Conservation (phyloP, 2,888 invertebrate species). For the Clivina fossor region DNA sequence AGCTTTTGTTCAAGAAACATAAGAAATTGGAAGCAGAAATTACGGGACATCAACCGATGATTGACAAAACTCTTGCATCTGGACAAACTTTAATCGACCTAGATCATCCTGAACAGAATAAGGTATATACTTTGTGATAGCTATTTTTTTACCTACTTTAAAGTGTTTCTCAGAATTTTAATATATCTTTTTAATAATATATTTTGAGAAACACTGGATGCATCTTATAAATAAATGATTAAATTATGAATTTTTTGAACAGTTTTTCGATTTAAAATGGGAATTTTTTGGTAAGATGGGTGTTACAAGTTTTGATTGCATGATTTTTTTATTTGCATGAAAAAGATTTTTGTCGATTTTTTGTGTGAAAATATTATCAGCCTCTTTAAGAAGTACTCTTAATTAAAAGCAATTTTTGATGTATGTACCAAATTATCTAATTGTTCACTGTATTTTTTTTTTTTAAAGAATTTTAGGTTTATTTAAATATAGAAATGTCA, state of each 20-base stretch:
- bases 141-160: no score
- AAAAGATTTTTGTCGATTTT: conserved; percentile 4
- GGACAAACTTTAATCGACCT: conserved; percentile 74
- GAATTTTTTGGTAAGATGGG: conserved; percentile 19
- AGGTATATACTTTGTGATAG: no score
- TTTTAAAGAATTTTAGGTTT: no score
- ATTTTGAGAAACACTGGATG: neutral
- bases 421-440: no score
- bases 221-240: conserved; percentile 6
- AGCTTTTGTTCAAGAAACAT: conserved; percentile 90
- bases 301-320: conserved; percentile 11
- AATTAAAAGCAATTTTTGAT: no score
- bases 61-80: conserved; percentile 79
- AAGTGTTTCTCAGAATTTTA: no score
- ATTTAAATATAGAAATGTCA: no score
- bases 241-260: conserved; percentile 11
- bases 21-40: conserved; percentile 91
- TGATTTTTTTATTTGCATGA: conserved; percentile 9
- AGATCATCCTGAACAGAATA: conserved; percentile 76
- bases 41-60: conserved; percentile 79
- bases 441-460: no score
- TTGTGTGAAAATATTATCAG: conserved; percentile 14
- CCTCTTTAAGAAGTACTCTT: no score
- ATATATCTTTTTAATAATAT: conserved; percentile 9
- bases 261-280: conserved; percentile 9